Evolutionary conservation across 2,797 vertebrate species (phyloP).

Genomic region (Acipenser oxyrinchus): DNA sequence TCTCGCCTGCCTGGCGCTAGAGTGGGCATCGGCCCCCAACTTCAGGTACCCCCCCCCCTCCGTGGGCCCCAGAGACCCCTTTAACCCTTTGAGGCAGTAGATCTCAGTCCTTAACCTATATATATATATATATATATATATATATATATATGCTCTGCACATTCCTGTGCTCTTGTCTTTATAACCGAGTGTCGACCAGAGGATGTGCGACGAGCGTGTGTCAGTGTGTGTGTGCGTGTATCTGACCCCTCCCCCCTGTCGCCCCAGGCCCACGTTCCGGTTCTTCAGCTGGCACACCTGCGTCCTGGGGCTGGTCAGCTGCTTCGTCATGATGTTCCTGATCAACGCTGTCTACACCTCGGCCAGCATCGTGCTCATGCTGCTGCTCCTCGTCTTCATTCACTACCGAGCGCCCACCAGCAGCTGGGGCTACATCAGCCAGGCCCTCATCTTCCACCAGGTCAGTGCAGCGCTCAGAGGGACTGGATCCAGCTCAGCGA

Average conservation of each 20-base stretch:
- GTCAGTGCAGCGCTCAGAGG: slow-evolving; percentile 22
- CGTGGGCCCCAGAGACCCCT: background rate
- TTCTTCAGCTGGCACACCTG: slow-evolving; percentile 89
- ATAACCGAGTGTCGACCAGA: no score
- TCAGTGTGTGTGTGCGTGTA: no score
- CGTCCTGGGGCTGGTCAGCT: slow-evolving; percentile 77
- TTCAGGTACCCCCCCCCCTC: slow-evolving; percentile 60
- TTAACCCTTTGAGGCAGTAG: no score
- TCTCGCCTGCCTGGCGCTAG: slow-evolving; percentile 79
- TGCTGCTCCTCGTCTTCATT: slow-evolving; percentile 77
- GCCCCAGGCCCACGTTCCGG: slow-evolving; percentile 74
- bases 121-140: no score
- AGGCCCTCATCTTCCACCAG: slow-evolving; percentile 90
- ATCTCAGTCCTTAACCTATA: no score
- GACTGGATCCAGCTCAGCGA: background rate
- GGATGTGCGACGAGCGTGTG: no score
- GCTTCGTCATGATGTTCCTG: slow-evolving; percentile 89
- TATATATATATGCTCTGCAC: no score
- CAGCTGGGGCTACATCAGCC: slow-evolving; percentile 92
- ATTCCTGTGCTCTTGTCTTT: no score
- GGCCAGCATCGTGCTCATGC: slow-evolving; percentile 73
- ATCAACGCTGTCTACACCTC: slow-evolving; percentile 82
- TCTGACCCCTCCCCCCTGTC: no score
- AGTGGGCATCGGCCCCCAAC: slow-evolving; percentile 88
- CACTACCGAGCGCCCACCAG: slow-evolving; percentile 80